A percentile compares a stretch with the other conserved stretches of the same genome.
These are phyloP conservation scores for Scaptomyza parva DNA, from an alignment of 2,888 invertebrate genomes.

Conservation along the genomic window DNA sequence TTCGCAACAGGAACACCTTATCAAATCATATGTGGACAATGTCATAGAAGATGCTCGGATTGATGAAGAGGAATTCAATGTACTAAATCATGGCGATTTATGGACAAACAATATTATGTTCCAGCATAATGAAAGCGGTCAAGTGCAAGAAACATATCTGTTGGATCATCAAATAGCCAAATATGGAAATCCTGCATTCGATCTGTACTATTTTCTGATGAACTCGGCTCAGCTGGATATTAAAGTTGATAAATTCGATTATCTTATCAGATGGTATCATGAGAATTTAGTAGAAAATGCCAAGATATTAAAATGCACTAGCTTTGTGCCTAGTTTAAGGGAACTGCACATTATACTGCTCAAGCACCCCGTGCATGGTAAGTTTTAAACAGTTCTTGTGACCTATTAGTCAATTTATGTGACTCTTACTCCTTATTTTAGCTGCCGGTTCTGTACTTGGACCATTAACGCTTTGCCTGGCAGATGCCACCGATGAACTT, in stretches of 20 bases:
- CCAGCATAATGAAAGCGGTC: conserved; percentile 61
- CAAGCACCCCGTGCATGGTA: conserved; percentile 66
- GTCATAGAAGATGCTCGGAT: conserved; percentile 5
- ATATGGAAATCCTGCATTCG: conserved; percentile 75
- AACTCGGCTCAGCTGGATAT: conserved; percentile 72
- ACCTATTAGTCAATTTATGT: background rate
- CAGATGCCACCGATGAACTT: conserved; percentile 65
- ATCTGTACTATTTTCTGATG: conserved; percentile 74
- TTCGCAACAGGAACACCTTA: background rate
- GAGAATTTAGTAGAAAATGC: conserved; percentile 11
- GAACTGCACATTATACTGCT: conserved; percentile 73
- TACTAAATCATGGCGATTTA: conserved; percentile 78
- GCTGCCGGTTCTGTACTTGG: conserved; percentile 53
- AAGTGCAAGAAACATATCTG: conserved; percentile 66
- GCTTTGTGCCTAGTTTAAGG: conserved; percentile 70
- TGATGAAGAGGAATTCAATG: conserved; percentile 75
- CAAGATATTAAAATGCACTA: conserved; percentile 47
- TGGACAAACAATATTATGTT: conserved; percentile 82
- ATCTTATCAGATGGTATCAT: conserved; percentile 78
- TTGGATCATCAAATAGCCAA: conserved; percentile 75
- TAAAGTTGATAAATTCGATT: conserved; percentile 76
- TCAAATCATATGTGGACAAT: background rate
- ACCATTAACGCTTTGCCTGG: conserved; percentile 48
- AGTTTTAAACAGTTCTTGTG: conserved; percentile 4
- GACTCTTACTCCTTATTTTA: conserved; percentile 10